Percentiles rank a stretch among this genome's conserved stretches.
These are phyloP conservation scores for Drosophila bunnanda DNA, from an alignment of 2,888 invertebrate genomes.

Conservation along the genomic window DNA sequence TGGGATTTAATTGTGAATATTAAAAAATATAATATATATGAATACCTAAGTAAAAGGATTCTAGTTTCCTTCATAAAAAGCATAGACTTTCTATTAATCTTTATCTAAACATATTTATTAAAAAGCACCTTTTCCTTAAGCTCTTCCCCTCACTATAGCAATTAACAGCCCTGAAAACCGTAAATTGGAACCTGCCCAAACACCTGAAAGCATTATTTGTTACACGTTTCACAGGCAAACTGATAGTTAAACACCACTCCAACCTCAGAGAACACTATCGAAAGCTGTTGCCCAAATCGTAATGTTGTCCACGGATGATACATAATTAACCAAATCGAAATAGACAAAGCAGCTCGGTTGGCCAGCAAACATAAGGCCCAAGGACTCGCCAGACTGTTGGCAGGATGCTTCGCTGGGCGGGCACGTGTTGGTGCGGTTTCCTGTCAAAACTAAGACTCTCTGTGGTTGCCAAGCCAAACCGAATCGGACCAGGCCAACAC, in stretches of 20 bases:
- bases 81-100: too few species aligned
- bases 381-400: conserved; percentile 26
- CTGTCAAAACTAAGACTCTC: conserved; percentile 48
- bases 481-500: conserved; percentile 24
- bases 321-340: conserved; percentile 45
- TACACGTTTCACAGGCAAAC: conserved; percentile 6
- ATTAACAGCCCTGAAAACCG: conserved; percentile 1
- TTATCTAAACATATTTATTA: not conserved
- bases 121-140: not conserved
- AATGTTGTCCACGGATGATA: conserved; percentile 28
- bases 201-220: conserved; percentile 7
- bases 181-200: not conserved
- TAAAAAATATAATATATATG: too few species aligned
- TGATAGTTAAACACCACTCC: conserved; percentile 20
- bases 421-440: conserved; percentile 54
- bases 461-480: conserved; percentile 54
- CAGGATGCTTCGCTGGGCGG: conserved; percentile 9
- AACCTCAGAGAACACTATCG: conserved; percentile 23
- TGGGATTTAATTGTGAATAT: too few species aligned
- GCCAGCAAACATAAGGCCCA: conserved; percentile 20
- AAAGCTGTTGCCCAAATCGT: conserved; percentile 13
- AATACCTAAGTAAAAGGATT: too few species aligned
- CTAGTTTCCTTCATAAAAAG: not conserved
- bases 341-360: conserved; percentile 33
- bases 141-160: not conserved